Percentiles rank a stretch among this genome's conserved stretches.
Evolutionary conservation across 2,888 invertebrate genomes (phyloP).

Genomic region (Linnaemya tessellans): DNA sequence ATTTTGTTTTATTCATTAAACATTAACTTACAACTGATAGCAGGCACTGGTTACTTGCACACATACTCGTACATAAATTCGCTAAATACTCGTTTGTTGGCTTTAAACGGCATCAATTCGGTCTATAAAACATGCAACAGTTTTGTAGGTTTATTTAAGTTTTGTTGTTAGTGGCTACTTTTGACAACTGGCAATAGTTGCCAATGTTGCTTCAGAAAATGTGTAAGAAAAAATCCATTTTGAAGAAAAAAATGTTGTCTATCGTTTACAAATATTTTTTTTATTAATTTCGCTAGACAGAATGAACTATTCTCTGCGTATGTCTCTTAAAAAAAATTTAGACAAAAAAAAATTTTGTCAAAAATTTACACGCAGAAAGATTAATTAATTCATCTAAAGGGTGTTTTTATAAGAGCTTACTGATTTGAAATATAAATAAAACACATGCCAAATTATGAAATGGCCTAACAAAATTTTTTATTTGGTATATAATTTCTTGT

Average conservation of each 20-base stretch:
- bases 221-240: background rate
- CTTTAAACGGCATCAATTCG: constrained; percentile 24
- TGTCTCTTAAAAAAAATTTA: no score
- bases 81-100: constrained; percentile 18
- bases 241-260: background rate
- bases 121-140: constrained; percentile 62
- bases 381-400: no score
- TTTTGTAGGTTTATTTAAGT: constrained; percentile 5
- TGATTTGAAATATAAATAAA: no score
- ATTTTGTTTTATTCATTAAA: constrained; percentile 26
- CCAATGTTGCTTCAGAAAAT: constrained; percentile 31
- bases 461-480: no score
- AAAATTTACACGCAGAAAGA: no score
- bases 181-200: background rate
- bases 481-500: no score
- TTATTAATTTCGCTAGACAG: no score
- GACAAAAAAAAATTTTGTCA: no score
- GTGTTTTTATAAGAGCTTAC: no score
- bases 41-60: background rate
- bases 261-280: background rate
- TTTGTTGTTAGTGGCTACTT: background rate
- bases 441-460: no score
- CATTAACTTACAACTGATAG: background rate
- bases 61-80: background rate
- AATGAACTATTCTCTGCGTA: no score